Conservation (phyloP, 2,113 vertebrate genomes). For the Siphamia tubifer region DNA sequence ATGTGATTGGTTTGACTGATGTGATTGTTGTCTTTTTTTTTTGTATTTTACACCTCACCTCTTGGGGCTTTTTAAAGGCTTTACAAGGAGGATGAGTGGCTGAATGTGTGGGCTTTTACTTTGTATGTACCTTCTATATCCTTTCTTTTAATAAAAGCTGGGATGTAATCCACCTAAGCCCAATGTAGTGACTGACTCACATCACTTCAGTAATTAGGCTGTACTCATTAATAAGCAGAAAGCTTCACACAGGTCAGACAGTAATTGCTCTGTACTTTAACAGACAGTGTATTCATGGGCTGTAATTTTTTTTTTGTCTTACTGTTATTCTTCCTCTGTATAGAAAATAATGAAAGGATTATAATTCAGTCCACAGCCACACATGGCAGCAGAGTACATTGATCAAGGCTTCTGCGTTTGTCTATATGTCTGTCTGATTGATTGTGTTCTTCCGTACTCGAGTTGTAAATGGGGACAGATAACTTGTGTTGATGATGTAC, state of each 20-base stretch:
- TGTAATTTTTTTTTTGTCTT: neutral
- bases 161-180: neutral
- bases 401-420: neutral
- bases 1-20: no score
- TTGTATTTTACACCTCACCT: no score
- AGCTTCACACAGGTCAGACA: conserved; percentile 14
- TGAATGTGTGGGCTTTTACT: no score
- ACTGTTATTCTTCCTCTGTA: neutral
- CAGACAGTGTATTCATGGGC: neutral
- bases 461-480: no score
- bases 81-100: no score
- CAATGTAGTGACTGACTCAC: neutral
- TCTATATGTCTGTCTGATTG: no score
- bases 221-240: conserved; percentile 12
- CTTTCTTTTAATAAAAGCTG: no score
- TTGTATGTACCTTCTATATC: no score
- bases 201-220: conserved; percentile 11
- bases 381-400: neutral
- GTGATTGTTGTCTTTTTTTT: no score
- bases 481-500: no score
- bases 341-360: neutral
- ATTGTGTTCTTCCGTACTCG: no score
- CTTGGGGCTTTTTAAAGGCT: no score
- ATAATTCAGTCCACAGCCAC: neutral
- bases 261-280: conserved; percentile 26